Base-by-base conservation (phyloP, 2,888 invertebrate species). In the Ptychoptera contaminata region DNA sequence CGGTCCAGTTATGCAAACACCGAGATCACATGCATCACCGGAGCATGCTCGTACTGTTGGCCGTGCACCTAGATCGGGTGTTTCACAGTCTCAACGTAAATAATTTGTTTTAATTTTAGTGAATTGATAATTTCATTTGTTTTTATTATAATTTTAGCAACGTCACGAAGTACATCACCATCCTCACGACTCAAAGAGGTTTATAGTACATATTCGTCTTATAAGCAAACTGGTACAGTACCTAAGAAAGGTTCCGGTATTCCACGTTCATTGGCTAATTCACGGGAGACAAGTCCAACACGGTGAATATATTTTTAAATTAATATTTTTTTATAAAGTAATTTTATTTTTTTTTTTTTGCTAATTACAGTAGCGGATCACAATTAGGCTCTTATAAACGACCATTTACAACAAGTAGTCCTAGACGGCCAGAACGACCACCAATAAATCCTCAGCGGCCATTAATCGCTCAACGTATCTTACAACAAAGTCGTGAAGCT, bases 81-180 rank as follows among this genome's bases (percentile, higher is more conserved):
- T 87, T 10, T 91, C 91, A 2, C 88, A 88, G 58, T 93, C 92
- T 37, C 93, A 93, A 70, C 93, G 90, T 91, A 68, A 79, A 82
- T 43, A 37, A 37, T 36, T 42, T 11, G 39, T 36, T 40, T n/a
- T 4, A 16, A 40, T 45, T n/a, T 34, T 43, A 23, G 43, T 41
- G 11, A 11, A 36, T 36, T 8, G 8, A 16, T 34, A 16, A 5
- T 23, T 23, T 42, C 40, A 15, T 16, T 43, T 31, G 50, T 29
- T 31, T 32, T 38, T 44, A 8, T 44, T 43, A 40, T 40, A n/a
- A n/a, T 46, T 39, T 41, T 68, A 91, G 91, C 96, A 8, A 86
- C 88, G 40, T 93, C 93, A 53, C 74, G 96, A 36, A 92, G 92
- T 5, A 88, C 88, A 43, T 94, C 94, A 1, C 94, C 96, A 0